Percentiles rank a stretch among this genome's conserved stretches.
phyloP scores from a whole-genome alignment of 1,140 invertebrate genomes.

The Drosophila prosaltans region DNA sequence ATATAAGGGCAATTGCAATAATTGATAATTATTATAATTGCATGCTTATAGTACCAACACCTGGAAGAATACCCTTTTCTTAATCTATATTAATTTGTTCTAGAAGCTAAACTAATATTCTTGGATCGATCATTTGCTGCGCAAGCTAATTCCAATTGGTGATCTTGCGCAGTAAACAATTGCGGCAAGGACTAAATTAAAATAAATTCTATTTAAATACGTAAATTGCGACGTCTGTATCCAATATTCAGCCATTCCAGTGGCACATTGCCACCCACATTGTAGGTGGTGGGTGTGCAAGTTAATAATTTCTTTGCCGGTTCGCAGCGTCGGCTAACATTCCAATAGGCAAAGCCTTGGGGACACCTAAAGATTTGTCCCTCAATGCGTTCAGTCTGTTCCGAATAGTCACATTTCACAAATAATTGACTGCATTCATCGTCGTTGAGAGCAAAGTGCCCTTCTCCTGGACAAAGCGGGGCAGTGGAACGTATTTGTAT shows the following conservation, averaged over 20 bases:
- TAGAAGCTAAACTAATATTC: constrained; percentile 56
- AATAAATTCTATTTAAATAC: constrained; percentile 62
- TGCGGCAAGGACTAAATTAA: constrained; percentile 43
- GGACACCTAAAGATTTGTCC: constrained; percentile 91
- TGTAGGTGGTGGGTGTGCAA: constrained; percentile 60
- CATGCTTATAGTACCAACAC: constrained; percentile 11
- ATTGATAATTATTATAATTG: not conserved
- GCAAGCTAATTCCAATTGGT: constrained; percentile 36
- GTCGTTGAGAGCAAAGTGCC: constrained; percentile 87
- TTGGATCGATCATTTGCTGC: constrained; percentile 53
- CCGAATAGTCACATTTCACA: constrained; percentile 87
- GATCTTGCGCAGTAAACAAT: constrained; percentile 71
- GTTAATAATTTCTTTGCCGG: constrained; percentile 62
- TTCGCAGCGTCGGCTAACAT: constrained; percentile 90
- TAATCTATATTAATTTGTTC: constrained; percentile 59
- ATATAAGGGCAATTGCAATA: not conserved
- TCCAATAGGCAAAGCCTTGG: constrained; percentile 89
- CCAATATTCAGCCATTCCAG: constrained; percentile 81
- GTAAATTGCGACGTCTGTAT: constrained; percentile 73
- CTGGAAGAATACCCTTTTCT: constrained; percentile 30
- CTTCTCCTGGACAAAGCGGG: constrained; percentile 87
- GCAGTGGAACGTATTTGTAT: constrained; percentile 68
- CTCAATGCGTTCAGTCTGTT: constrained; percentile 84
- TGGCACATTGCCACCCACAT: constrained; percentile 65
- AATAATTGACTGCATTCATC: constrained; percentile 89